These are phyloP conservation scores for Drosophila arawakana DNA, from an alignment of 1,140 invertebrate genomes.

Conservation along the genomic window DNA sequence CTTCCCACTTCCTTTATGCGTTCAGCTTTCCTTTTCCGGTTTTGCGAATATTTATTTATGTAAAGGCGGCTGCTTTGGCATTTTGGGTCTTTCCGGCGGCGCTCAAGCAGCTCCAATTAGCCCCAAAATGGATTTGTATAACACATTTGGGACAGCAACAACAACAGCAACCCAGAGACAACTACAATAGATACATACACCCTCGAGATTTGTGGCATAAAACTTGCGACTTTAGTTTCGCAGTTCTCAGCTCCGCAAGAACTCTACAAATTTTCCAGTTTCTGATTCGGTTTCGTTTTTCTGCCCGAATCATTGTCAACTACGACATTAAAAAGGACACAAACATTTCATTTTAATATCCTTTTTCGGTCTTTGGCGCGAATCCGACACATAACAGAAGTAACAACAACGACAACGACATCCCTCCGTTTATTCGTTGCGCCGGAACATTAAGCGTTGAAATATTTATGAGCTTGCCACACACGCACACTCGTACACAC, in stretches of 20 bases:
- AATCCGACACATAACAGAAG: conserved; percentile 33
- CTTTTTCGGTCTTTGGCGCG: conserved; percentile 30
- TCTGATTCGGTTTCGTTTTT: conserved; percentile 46
- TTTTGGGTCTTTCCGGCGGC: conserved; percentile 50
- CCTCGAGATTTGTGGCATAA: conserved; percentile 51
- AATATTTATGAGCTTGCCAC: conserved; percentile 68
- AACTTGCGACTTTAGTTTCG: neutral
- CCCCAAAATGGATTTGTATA: conserved; percentile 77
- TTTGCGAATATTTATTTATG: conserved; percentile 21
- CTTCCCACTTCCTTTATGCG: conserved; percentile 9
- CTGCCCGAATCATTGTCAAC: conserved; percentile 54
- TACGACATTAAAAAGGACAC: conserved; percentile 59
- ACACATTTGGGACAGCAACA: conserved; percentile 53
- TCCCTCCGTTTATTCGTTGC: conserved; percentile 32
- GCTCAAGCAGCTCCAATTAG: conserved; percentile 69
- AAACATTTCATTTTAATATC: conserved; percentile 81
- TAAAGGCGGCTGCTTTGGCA: conserved; percentile 38
- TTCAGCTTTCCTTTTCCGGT: conserved; percentile 6
- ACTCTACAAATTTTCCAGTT: conserved; percentile 25
- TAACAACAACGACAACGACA: neutral
- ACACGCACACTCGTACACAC: conserved; percentile 9
- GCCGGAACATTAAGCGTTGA: conserved; percentile 57
- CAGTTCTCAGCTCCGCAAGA: too few relatives aligned
- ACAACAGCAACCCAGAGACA: conserved; percentile 19
- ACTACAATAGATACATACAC: conserved; percentile 60